These are phyloP conservation scores for Brachionichthys hirsutus DNA, from an alignment of 2,113 vertebrate genomes.

Conservation along the genomic window DNA sequence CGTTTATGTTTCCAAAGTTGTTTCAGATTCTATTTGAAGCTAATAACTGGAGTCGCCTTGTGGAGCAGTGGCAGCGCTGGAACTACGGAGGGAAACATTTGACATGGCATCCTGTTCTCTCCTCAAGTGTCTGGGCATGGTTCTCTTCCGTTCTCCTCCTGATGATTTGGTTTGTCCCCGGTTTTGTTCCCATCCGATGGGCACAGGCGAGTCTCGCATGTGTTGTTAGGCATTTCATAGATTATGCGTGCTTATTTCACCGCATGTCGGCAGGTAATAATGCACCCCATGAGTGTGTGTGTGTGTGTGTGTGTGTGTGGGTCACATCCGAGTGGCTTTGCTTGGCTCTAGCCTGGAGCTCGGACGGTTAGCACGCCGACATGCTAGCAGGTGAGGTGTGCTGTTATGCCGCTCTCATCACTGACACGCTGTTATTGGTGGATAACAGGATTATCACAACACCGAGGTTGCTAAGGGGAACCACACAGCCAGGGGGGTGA, in stretches of 20 bases:
- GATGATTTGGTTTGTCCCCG: constrained; percentile 15
- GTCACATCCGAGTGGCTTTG: constrained; percentile 37
- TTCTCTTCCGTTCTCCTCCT: background rate
- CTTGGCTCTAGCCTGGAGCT: constrained; percentile 20
- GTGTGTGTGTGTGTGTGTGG: constrained; percentile 18
- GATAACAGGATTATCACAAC: constrained; percentile 59
- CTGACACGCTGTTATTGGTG: constrained; percentile 30
- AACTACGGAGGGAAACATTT: constrained; percentile 24
- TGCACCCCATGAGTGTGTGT: constrained; percentile 21
- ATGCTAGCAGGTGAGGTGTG: constrained; percentile 16
- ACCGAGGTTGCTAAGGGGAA: constrained; percentile 27
- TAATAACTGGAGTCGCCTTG: too few relatives aligned
- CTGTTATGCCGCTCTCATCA: background rate
- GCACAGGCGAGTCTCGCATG: background rate
- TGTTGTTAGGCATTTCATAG: constrained; percentile 27
- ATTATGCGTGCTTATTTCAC: constrained; percentile 49
- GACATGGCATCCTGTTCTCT: constrained; percentile 8
- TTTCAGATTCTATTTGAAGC: background rate
- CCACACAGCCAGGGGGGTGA: too few relatives aligned
- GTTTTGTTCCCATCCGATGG: constrained; percentile 2
- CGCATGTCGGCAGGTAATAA: constrained; percentile 44
- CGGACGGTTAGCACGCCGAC: constrained; percentile 30
- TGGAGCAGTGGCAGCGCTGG: background rate
- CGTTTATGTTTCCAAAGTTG: constrained; percentile 2
- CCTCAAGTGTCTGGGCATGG: constrained; percentile 3